Base-by-base conservation (phyloP, 2,797 vertebrate species). In the Pelochelys cantorii region DNA sequence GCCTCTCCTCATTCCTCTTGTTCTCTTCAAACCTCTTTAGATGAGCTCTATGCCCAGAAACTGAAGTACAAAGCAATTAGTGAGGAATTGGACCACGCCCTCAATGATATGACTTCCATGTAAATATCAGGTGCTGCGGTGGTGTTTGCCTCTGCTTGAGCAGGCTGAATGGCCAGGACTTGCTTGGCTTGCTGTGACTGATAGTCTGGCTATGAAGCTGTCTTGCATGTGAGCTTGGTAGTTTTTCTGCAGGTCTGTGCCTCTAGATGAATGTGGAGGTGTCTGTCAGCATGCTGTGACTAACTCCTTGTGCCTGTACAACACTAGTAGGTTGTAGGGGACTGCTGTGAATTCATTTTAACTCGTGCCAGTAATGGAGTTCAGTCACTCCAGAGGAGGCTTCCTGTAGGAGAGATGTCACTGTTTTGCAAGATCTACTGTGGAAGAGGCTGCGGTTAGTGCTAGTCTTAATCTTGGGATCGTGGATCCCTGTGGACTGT, bases 21-120 rank as follows among this genome's bases (percentile, higher is more conserved):
- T 94, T 97, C 90, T 96, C 95, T 90, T 94, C 90, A 92, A 98
- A 97, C 97, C 92, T 97, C 98, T 98, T 97, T 98, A 99, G 99
- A 99, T 96, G 99, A 99, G 97, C 98, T 99, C 95, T 99, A 99
- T 97, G 98, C 99, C 98, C 99, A 99, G 99, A 99, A 99, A 99
- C 99, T 99, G 98, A 99, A 99, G 98, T 99, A 99, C 99, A 99
- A 99, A 98, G 99, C 99, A 97, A 99, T 99, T 99, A 99, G 99
- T 91, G 99, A 99, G 98, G 99, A 99, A 98, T 98, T 99, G 99
- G 99, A 99, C 99, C 99, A 99, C 98, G 99, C 99, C 97, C 99
- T 99, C 97, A 99, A 99, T 99, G 99, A 99, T 98, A 99, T 99
- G 99, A 99, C 99, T 94, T 99, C 99, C 98, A 98, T 99, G 98